Evolutionary conservation across 2,888 invertebrate genomes (phyloP).

Genomic region (Spialia ferax): DNA sequence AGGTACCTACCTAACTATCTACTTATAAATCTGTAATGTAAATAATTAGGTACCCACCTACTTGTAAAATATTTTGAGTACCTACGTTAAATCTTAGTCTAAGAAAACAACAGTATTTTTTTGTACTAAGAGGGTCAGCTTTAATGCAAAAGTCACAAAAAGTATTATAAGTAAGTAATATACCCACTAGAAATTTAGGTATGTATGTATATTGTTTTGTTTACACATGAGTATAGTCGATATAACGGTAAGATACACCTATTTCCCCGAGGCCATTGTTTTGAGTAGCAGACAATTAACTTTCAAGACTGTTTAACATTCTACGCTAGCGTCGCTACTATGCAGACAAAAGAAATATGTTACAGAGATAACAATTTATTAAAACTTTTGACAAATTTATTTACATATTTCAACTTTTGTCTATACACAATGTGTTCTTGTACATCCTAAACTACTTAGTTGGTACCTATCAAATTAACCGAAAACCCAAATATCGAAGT

Average conservation of each 20-base stretch:
- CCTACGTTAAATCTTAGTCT: conserved; percentile 19
- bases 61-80: conserved; percentile 25
- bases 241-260: conserved; percentile 14
- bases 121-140: conserved; percentile 32
- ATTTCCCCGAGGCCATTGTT: conserved; percentile 32
- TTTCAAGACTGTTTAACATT: conserved; percentile 31
- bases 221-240: conserved; percentile 19
- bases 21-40: neutral
- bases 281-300: conserved; percentile 34
- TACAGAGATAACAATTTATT: conserved; percentile 20
- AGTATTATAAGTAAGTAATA: too few species aligned
- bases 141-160: conserved; percentile 13
- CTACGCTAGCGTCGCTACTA: conserved; percentile 24
- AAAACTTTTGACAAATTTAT: conserved; percentile 34
- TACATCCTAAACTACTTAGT: conserved; percentile 12
- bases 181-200: conserved; percentile 18
- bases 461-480: conserved; percentile 1
- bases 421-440: conserved; percentile 16
- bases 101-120: conserved; percentile 24
- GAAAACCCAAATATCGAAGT: conserved; percentile 6
- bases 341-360: conserved; percentile 33
- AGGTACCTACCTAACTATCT: too few species aligned
- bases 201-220: conserved; percentile 14
- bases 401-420: conserved; percentile 24
- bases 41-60: conserved; percentile 2